Conservation (phyloP, 2,888 invertebrate species). For the Lithophane leautieri region DNA sequence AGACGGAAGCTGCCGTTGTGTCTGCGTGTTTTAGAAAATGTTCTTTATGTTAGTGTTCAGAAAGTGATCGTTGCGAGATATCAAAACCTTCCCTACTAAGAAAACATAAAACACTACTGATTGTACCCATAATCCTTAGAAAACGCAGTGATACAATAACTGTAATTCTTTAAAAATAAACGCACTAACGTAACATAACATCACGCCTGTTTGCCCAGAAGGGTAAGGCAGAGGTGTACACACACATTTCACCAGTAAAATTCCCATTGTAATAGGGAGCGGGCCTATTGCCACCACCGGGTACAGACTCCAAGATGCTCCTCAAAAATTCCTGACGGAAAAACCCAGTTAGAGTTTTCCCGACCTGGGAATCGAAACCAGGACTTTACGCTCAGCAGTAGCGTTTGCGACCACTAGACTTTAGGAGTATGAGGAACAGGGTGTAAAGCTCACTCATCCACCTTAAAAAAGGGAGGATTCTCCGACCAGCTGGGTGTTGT, state of each 20-base stretch:
- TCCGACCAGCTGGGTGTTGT: too few relatives aligned
- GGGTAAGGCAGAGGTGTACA: not conserved
- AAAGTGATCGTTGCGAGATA: not conserved
- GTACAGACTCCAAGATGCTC: not conserved
- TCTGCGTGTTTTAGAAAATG: not conserved
- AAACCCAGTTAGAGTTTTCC: not conserved
- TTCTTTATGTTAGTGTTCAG: not conserved
- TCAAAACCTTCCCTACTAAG: not conserved
- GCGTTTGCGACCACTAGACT: not conserved
- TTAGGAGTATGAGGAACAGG: too few relatives aligned
- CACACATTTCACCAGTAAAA: not conserved
- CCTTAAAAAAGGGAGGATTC: too few relatives aligned
- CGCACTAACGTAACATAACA: too few relatives aligned
- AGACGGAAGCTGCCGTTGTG: constrained; percentile 4
- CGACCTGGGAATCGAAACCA: not conserved
- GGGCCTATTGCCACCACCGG: not conserved
- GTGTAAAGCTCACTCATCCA: too few relatives aligned
- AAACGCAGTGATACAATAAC: not conserved
- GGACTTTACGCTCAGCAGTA: not conserved
- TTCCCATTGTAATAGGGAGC: not conserved
- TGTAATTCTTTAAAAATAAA: too few relatives aligned
- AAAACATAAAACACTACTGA: not conserved
- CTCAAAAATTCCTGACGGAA: too few relatives aligned
- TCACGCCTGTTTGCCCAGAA: too few relatives aligned
- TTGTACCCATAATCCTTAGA: not conserved